These are phyloP conservation scores for Megastigmus dorsalis DNA, from an alignment of 2,888 invertebrate genomes.

Conservation along the genomic window DNA sequence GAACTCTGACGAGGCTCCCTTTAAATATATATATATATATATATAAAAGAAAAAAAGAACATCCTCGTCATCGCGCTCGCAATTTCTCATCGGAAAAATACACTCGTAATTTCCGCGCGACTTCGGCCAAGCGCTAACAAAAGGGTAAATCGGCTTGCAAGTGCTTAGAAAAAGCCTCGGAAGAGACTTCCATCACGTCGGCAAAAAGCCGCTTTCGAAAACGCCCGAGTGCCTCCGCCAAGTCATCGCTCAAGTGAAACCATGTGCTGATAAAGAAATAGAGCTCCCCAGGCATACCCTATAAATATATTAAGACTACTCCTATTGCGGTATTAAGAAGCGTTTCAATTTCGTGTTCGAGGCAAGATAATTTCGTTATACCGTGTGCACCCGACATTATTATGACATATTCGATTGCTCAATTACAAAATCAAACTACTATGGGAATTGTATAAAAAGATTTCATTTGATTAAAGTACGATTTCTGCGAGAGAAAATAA, in stretches of 20 bases:
- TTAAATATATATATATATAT: no score
- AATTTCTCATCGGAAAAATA: slow-evolving; percentile 50
- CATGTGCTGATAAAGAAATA: slow-evolving; percentile 44
- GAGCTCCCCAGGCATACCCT: slow-evolving; percentile 35
- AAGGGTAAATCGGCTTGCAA: slow-evolving; percentile 38
- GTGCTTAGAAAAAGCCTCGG: slow-evolving; percentile 42
- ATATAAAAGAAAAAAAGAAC: slow-evolving; percentile 17
- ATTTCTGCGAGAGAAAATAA: no score
- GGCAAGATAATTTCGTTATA: no score
- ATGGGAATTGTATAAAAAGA: no score
- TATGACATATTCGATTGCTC: no score
- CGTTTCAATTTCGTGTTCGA: no score
- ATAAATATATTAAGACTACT: slow-evolving; percentile 48
- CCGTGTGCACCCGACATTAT: no score
- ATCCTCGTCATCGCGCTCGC: slow-evolving; percentile 34
- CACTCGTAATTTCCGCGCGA: slow-evolving; percentile 47
- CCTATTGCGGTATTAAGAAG: background rate
- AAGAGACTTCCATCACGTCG: slow-evolving; percentile 1
- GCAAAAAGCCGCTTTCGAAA: slow-evolving; percentile 43
- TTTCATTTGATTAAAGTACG: no score
- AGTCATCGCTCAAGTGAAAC: slow-evolving; percentile 42
- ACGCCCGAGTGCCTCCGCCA: slow-evolving; percentile 28
- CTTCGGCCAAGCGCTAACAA: slow-evolving; percentile 26
- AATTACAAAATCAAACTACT: no score
- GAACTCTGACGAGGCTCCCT: no score